Percentiles rank a stretch among this genome's conserved stretches.
Evolutionary conservation across 1,140 invertebrate genomes (phyloP).

Genomic region (Grapholita molesta): DNA sequence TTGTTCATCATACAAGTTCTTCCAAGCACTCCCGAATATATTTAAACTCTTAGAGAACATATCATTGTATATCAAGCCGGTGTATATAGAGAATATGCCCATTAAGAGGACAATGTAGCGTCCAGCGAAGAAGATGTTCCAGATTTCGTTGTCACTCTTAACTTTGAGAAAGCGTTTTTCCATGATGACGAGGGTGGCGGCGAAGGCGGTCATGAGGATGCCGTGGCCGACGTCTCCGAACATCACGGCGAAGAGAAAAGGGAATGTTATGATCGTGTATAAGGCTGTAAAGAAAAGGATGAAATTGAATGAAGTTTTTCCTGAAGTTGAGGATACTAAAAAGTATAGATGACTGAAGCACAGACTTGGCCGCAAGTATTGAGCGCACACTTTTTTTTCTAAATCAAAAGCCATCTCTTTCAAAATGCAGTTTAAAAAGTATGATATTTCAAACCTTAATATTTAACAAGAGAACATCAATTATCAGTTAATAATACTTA

Average conservation of each 20-base stretch:
- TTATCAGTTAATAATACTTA: too few species aligned
- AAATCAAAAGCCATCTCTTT: too few species aligned
- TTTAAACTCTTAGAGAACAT: slow-evolving; percentile 90
- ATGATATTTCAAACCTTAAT: too few species aligned
- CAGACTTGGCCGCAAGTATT: too few species aligned
- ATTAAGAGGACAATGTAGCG: slow-evolving; percentile 92
- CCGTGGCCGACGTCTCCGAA: slow-evolving; percentile 88
- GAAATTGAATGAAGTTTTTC: not conserved
- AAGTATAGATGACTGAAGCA: not conserved
- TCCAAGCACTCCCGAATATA: slow-evolving; percentile 88
- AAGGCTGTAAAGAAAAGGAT: slow-evolving; percentile 59
- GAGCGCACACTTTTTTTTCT: too few species aligned
- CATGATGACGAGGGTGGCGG: slow-evolving; percentile 80
- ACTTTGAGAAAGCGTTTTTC: slow-evolving; percentile 79
- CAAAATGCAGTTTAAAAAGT: too few species aligned
- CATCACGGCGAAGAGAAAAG: slow-evolving; percentile 88
- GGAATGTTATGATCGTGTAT: slow-evolving; percentile 88
- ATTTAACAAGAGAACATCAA: too few species aligned
- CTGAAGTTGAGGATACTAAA: not conserved
- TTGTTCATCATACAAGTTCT: slow-evolving; percentile 74
- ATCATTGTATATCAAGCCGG: slow-evolving; percentile 92
- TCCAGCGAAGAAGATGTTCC: slow-evolving; percentile 90
- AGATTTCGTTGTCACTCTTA: slow-evolving; percentile 83
- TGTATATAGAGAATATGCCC: slow-evolving; percentile 91
- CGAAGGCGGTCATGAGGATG: slow-evolving; percentile 81